phyloP scores from a whole-genome alignment of 2,888 invertebrate genomes.

The Horisme vitalbata region DNA sequence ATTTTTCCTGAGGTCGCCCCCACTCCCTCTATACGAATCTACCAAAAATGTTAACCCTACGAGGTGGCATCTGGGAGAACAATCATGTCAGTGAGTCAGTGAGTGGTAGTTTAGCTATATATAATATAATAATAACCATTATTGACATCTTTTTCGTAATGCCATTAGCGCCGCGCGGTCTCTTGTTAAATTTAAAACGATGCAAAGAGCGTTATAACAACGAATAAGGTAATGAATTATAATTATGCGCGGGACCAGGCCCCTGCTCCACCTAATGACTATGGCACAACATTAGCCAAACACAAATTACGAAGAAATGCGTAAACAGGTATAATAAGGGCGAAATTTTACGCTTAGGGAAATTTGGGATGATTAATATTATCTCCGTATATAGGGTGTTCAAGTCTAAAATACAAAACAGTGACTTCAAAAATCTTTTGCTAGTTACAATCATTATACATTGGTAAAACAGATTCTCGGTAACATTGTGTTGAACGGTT shows the following conservation, averaged over 20 bases:
- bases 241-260: slow-evolving; percentile 63
- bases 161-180: slow-evolving; percentile 19
- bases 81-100: no score
- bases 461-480: no score
- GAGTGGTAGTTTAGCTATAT: no score
- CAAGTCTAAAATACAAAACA: not conserved
- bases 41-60: no score
- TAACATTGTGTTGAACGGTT: no score
- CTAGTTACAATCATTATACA: no score
- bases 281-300: slow-evolving; percentile 72
- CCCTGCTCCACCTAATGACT: slow-evolving; percentile 65
- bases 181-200: slow-evolving; percentile 40
- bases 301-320: slow-evolving; percentile 74
- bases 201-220: slow-evolving; percentile 50
- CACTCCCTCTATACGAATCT: no score
- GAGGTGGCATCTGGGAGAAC: no score
- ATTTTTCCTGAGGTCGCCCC: no score
- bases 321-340: slow-evolving; percentile 74
- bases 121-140: not conserved
- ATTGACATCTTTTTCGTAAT: slow-evolving; percentile 18
- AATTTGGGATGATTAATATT: slow-evolving; percentile 40
- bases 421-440: no score
- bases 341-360: slow-evolving; percentile 33
- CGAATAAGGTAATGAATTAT: slow-evolving; percentile 70
- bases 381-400: slow-evolving; percentile 35